Base-by-base conservation (phyloP, 2,888 invertebrate species). In the Cryptocephalus moraei region DNA sequence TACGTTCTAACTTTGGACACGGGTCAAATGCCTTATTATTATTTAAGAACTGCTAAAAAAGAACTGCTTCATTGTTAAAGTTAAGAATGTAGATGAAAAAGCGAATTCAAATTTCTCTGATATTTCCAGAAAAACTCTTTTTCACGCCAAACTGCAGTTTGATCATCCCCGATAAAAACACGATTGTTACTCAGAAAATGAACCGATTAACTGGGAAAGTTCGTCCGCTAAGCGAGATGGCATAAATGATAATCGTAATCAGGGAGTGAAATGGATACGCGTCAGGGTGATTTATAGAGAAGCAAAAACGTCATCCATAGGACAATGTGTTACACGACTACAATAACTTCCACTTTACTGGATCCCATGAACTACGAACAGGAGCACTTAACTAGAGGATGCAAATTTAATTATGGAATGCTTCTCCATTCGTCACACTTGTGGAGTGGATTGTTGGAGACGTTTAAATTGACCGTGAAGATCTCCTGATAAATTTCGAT, bases 351-450 rank as follows among this genome's bases (percentile, higher is more conserved):
- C 61, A 58, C 60, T 58, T 52, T 56, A 55, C 49, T 55, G 12
- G 59, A 57, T 58, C 60, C 60, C 45, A 44, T 51, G 53, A 54
- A 51, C 51, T 50, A 39, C 45, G 50, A 50, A 52, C 56, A 54
- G 52, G 53, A 54, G 54, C 60, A 61, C 61, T 61, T 59, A 59
- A 61, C 59, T 61, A 58, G 57, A 56, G 57, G 56, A 53, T 61
- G 62, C 63, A 65, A 22, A 65, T 66, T 67, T 66, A 66, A 68
- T 67, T 68, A 67, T 67, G 62, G 65, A 66, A 67, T 62, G 65
- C 60, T 62, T 61, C 58, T 62, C 63, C 65, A 66, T 66, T 67
- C 64, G 61, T 65, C 59, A 61, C 55, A 53, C 57, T 58, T 57
- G 62, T 22, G 56, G 61, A 62, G 56, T 55, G 65, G 62, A 65